Base-by-base conservation (phyloP, 2,888 invertebrate genomes). In the Dinocampus coccinellae region DNA sequence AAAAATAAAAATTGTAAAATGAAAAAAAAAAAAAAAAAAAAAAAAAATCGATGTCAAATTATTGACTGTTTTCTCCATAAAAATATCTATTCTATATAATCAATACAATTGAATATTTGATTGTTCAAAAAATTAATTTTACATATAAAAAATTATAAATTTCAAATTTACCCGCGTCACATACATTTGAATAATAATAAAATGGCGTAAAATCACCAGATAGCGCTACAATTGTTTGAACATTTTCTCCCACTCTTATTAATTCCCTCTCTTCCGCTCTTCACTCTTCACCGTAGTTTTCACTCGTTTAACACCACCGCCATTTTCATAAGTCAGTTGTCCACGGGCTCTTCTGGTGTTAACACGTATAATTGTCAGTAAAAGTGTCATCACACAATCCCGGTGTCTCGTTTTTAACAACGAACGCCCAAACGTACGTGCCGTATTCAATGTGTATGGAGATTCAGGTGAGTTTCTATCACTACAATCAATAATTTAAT, bases 361-460 rank as follows among this genome's bases (percentile, higher is more conserved):
- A 69, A 81, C 83, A 81, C 80, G 82, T 84, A 72, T 76, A 77
- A 67, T 80, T 78, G 79, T 78, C 78, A 61, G 68, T 77, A 67
- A 65, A 79, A 80, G 72, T 77, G 64, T 74, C 77, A 79, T 58
- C 77, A 79, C 78, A 80, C 76, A 73, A 75, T 74, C 70, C 77
- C 80, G 81, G 82, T 83, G 84, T 81, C 76, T 81, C 82, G 83
- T 84, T 84, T 82, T 84, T 79, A 78, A 81, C 80, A 83, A 83
- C 85, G 82, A 83, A 82, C 85, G 83, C 84, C 85, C 84, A 81
- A 84, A 81, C 86, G 86, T 85, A 81, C 90, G 90, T 90, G 90
- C 89, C 90, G 90, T 91, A 91, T 91, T 92, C 91, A 93, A 93
- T 93, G 93, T 93, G 93, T 93, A 93, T 93, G 93, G 93, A 93